A percentile compares a stretch with the other conserved stretches of the same genome.
phyloP scores from a whole-genome alignment of 2,888 invertebrate genomes.

The Lasiommata megera region DNA sequence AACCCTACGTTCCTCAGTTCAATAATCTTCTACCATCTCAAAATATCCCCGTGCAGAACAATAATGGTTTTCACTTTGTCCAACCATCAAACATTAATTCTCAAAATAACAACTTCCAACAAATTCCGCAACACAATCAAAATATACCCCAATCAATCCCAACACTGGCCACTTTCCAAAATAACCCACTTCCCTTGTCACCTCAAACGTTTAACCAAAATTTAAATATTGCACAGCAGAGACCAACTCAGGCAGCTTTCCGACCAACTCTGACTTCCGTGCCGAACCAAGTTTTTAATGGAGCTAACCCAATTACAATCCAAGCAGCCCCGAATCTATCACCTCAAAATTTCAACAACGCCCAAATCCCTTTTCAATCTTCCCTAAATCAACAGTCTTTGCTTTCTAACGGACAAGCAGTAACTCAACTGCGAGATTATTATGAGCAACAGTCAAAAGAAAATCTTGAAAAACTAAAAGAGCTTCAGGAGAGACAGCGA shows the following conservation, averaged over 20 bases:
- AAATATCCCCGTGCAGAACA: constrained; percentile 44
- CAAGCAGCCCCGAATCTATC: constrained; percentile 73
- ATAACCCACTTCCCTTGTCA: constrained; percentile 47
- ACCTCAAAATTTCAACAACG: constrained; percentile 58
- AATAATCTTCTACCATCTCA: constrained; percentile 56
- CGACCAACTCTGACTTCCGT: constrained; percentile 59
- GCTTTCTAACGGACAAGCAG: constrained; percentile 72
- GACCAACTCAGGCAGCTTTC: constrained; percentile 65
- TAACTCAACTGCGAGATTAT: constrained; percentile 77
- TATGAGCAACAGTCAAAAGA: constrained; percentile 83
- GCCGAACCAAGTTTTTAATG: constrained; percentile 56
- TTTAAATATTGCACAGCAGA: constrained; percentile 58
- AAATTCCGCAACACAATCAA: constrained; percentile 49
- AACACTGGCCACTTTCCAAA: constrained; percentile 62
- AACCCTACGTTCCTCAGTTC: constrained; percentile 67
- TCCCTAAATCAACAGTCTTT: constrained; percentile 57
- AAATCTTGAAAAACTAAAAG: constrained; percentile 82
- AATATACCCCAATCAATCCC: constrained; percentile 60
- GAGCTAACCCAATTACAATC: constrained; percentile 68
- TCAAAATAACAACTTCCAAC: constrained; percentile 45
- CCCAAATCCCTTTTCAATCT: constrained; percentile 64
- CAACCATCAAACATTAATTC: constrained; percentile 48
- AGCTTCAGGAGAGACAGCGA: constrained; percentile 86
- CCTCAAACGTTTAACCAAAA: constrained; percentile 53
- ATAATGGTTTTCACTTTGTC: constrained; percentile 55